Evolutionary conservation across 64 coral and sea anemone genomes (phyloP).

Genomic region (Dendronephthya gigantea): DNA sequence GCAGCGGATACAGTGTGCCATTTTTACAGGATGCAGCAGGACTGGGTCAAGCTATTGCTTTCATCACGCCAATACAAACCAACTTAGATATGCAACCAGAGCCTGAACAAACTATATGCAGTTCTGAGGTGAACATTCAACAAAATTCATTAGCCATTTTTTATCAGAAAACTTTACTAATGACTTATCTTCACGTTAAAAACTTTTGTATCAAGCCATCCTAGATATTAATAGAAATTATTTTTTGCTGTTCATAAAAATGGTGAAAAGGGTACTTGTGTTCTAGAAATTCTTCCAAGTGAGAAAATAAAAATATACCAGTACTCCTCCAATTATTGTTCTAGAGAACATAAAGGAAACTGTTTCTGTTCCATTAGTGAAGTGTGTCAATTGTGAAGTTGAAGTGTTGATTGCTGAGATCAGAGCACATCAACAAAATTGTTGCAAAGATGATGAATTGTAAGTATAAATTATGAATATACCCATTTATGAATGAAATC

Average conservation of each 20-base stretch:
- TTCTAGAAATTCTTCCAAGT: too few relatives aligned
- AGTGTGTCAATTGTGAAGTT: not conserved
- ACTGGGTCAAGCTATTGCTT: too few relatives aligned
- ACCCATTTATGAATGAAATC: too few relatives aligned
- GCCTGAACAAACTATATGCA: not conserved
- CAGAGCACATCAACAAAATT: not conserved
- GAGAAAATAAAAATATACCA: too few relatives aligned
- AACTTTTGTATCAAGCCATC: too few relatives aligned
- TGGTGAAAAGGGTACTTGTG: too few relatives aligned
- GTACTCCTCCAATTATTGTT: too few relatives aligned
- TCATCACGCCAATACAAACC: not conserved
- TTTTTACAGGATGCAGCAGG: not conserved
- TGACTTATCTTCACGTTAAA: too few relatives aligned
- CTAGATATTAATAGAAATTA: too few relatives aligned
- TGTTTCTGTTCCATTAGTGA: not conserved
- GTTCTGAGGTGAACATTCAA: not conserved
- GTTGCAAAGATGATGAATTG: not conserved
- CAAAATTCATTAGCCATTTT: not conserved
- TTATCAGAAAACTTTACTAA: not conserved
- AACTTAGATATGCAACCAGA: not conserved
- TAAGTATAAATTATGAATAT: not conserved
- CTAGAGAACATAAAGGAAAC: too few relatives aligned
- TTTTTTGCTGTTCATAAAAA: too few relatives aligned
- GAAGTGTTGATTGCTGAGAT: not conserved
- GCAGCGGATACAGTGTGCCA: not conserved